Evolutionary conservation across 2,888 invertebrate genomes (phyloP).

Genomic region (Papilio gigon): DNA sequence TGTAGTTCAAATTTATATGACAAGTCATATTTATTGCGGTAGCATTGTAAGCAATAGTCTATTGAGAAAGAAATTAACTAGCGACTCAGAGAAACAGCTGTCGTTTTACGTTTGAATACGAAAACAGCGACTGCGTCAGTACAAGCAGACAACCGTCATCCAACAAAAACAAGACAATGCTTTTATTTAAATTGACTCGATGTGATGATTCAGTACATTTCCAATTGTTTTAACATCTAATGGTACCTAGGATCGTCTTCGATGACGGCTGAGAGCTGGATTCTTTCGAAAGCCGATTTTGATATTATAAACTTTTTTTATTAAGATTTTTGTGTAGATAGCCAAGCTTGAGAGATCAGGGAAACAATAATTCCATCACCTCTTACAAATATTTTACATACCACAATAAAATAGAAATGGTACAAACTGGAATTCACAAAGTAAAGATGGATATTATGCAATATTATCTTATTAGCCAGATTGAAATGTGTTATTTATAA

Average conservation of each 20-base stretch:
- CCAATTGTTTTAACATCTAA: not conserved
- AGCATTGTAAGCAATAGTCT: not conserved
- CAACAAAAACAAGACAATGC: slow-evolving; percentile 20
- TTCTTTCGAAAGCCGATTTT: too few species aligned
- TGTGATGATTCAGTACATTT: slow-evolving; percentile 7
- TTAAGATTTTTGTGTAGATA: not conserved
- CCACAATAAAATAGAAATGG: too few species aligned
- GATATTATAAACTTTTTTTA: too few species aligned
- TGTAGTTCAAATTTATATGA: not conserved
- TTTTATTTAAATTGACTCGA: slow-evolving; percentile 1
- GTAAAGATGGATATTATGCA: too few species aligned
- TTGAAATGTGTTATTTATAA: not conserved
- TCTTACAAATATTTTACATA: too few species aligned
- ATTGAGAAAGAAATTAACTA: slow-evolving; percentile 3
- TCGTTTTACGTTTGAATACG: slow-evolving; percentile 13
- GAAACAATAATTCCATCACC: too few species aligned
- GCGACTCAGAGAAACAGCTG: slow-evolving; percentile 18
- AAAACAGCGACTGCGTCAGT: slow-evolving; percentile 13
- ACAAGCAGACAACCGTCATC: slow-evolving; percentile 12
- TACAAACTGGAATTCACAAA: too few species aligned
- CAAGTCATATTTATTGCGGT: not conserved
- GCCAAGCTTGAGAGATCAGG: too few species aligned
- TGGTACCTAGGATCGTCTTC: not conserved
- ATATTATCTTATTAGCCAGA: too few species aligned
- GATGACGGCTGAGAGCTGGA: too few species aligned